A percentile compares a stretch with the other conserved stretches of the same genome.
Conservation (phyloP, 2,888 invertebrate species). For the Cheilosia scutellata region DNA sequence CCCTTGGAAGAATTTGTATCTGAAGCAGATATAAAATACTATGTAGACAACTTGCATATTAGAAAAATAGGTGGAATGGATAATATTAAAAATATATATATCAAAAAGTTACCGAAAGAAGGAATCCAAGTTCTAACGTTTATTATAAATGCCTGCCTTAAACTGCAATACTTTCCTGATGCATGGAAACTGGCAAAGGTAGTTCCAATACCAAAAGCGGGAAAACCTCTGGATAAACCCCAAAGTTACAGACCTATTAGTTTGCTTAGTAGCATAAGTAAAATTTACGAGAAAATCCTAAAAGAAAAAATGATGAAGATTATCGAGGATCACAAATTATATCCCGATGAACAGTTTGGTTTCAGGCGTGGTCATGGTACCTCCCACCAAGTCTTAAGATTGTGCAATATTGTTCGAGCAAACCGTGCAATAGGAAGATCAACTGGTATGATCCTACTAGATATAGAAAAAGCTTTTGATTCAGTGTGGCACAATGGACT, state of each 20-base stretch:
- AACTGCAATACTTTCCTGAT: no score
- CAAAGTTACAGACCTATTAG: conserved; percentile 16
- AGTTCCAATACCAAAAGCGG: conserved; percentile 13
- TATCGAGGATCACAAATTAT: not conserved
- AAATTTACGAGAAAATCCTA: conserved; percentile 3
- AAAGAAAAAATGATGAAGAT: not conserved
- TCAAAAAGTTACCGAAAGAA: no score
- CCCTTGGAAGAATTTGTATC: not conserved
- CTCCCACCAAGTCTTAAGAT: not conserved
- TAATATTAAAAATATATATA: no score
- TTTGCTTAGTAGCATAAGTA: conserved; percentile 6
- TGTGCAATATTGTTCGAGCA: not conserved
- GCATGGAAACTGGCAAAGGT: conserved; percentile 19
- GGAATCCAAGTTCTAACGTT: not conserved
- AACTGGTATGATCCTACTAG: not conserved
- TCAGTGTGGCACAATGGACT: not conserved
- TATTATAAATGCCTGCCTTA: conserved; percentile 11
- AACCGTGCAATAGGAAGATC: not conserved
- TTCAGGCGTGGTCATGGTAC: no score
- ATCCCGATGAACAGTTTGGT: no score
- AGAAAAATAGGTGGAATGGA: no score
- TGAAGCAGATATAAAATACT: not conserved
- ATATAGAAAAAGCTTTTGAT: not conserved
- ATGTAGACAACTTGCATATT: no score
- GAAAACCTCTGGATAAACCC: not conserved